Base-by-base conservation (phyloP, 2,113 vertebrate genomes). In the Ifrita kowaldi region DNA sequence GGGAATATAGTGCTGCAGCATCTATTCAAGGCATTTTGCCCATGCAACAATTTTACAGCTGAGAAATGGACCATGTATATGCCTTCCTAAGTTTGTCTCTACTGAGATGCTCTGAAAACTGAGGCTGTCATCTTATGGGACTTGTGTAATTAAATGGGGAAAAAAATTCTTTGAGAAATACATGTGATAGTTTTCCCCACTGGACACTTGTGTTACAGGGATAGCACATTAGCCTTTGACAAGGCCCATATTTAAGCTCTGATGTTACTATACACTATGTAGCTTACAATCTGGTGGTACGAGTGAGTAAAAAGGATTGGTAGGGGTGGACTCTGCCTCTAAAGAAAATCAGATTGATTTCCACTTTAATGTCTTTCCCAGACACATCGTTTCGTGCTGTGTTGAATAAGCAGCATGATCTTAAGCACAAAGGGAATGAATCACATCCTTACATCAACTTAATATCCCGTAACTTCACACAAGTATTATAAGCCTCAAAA, bases 321-420 rank as follows among this genome's bases (percentile, higher is more conserved):
- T 81, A 76, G 47, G 19, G 41, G 27, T 71, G 60, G 41, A 59
- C n/a, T 83, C n/a, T 89, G 69, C 55, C 19, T 53, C 49, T 78
- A 2, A 91, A 91, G 42, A 94, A 85, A 91, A 91, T 79, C 32
- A 78, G 80, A 53, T 60, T 76, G 46, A 41, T 86, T 89, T 93
- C 76, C 52, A 46, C 79, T 86, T 78, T 59, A 89, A 89, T 89
- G 47, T 84, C 64, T 87, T 96, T 95, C 65, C 71, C 93, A 95
- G 84, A 30, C 64, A 71, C 69, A 15, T 75, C 1, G 6, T 76
- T 88, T 60, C 23, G 3, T 79, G 63, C 53, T 42, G 32, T 41
- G 44, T 57, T 44, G 16, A 74, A 50, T 67, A 82, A 85, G 62
- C 65, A 83, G 73, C 41, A 14, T 42, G 75, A 47, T 81, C 64